Conservation (phyloP, 2,113 vertebrate species). For the Ptilonorhynchus violaceus region DNA sequence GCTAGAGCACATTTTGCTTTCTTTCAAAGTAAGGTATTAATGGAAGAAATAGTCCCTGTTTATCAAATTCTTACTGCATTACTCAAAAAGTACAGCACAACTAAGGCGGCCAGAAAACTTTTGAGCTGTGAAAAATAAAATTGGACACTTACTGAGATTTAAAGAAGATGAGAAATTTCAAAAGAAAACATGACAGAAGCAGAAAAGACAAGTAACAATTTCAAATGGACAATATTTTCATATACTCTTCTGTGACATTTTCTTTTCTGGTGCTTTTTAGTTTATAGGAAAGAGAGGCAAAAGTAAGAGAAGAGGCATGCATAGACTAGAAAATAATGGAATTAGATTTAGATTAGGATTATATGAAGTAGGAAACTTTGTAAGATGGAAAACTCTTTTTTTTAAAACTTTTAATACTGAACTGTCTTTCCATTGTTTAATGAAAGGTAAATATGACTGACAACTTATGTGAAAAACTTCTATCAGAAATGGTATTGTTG, state of each 20-base stretch:
- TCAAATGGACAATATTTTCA: not conserved
- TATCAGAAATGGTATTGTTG: not conserved
- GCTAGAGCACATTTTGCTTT: not conserved
- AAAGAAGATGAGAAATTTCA: not conserved
- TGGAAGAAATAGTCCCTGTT: not conserved
- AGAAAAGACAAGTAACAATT: not conserved
- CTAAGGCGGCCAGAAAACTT: not conserved
- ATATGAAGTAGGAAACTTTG: not conserved
- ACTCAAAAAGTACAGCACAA: not conserved
- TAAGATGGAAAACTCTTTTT: not conserved
- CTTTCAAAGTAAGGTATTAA: not conserved
- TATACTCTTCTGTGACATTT: rapidly evolving
- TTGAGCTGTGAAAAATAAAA: not conserved
- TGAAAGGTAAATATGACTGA: not conserved
- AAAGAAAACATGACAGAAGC: not conserved
- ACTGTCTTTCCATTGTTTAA: not conserved
- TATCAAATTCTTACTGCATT: not conserved
- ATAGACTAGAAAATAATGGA: not conserved
- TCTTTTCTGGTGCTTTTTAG: not conserved
- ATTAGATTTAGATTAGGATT: not conserved
- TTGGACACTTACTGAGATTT: not conserved
- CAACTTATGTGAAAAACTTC: not conserved
- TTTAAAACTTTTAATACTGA: not conserved
- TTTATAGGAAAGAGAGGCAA: not conserved
- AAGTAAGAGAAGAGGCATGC: not conserved